A percentile compares a stretch with the other conserved stretches of the same genome.
Evolutionary conservation across 2,113 vertebrate genomes (phyloP).

Genomic region (Sceloporus tristichus): DNA sequence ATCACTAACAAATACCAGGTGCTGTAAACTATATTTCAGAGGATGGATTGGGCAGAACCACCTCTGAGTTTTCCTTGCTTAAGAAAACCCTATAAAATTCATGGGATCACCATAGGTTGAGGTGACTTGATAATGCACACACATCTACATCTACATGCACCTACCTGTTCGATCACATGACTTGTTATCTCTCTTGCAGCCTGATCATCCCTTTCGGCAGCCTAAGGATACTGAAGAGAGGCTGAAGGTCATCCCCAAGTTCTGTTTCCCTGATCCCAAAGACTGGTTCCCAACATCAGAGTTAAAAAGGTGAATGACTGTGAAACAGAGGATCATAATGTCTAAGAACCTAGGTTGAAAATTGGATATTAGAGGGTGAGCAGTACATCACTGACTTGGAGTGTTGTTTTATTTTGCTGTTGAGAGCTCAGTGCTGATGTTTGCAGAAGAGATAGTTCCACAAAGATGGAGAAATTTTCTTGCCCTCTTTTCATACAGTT

Average conservation of each 20-base stretch:
- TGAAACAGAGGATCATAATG: not conserved
- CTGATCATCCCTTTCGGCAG: constrained; percentile 89
- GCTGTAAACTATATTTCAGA: no score
- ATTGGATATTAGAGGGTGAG: not conserved
- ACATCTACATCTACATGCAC: not conserved
- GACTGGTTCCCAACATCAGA: constrained; percentile 91
- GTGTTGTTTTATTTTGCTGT: not conserved
- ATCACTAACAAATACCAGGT: no score
- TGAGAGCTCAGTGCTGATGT: not conserved
- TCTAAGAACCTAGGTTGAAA: not conserved
- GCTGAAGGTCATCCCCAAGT: constrained; percentile 94
- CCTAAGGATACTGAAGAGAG: constrained; percentile 94
- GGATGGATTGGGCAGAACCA: no score
- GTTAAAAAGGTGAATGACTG: constrained; percentile 85
- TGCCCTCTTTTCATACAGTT: not conserved
- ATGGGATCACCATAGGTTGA: no score
- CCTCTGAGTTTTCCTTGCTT: no score
- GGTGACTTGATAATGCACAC: no score
- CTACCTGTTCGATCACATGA: constrained; percentile 17
- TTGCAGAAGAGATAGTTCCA: constrained; percentile 1
- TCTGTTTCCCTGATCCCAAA: constrained; percentile 95
- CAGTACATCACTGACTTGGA: not conserved
- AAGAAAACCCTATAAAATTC: no score
- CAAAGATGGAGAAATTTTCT: not conserved
- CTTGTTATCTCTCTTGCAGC: constrained; percentile 76